A percentile compares a stretch with the other conserved stretches of the same genome.
Evolutionary conservation across 2,888 invertebrate genomes (phyloP).

Genomic region (Microchrysa polita): DNA sequence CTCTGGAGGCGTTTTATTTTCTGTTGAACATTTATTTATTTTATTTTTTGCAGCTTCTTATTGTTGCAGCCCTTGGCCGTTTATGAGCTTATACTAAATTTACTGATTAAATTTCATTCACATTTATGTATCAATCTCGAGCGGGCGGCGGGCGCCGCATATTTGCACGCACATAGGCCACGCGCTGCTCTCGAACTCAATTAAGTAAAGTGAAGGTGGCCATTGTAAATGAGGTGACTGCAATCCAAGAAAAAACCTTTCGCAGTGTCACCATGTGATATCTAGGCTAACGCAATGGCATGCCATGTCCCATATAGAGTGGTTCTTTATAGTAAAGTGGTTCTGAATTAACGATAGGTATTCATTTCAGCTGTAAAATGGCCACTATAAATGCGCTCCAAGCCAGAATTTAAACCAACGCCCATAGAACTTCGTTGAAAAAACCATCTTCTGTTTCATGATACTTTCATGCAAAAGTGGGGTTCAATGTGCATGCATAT

Average conservation of each 20-base stretch:
- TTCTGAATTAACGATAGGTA: too few relatives aligned
- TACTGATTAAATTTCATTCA: slow-evolving; percentile 23
- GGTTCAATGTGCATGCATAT: slow-evolving; percentile 1
- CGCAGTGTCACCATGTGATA: slow-evolving; percentile 25
- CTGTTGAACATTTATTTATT: too few relatives aligned
- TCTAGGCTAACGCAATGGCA: slow-evolving; percentile 21
- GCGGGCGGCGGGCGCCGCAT: not conserved
- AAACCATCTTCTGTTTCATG: too few relatives aligned
- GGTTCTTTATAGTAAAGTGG: not conserved
- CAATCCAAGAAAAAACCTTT: not conserved
- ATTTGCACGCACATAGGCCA: not conserved
- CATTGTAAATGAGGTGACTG: slow-evolving; percentile 6
- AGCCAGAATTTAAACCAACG: too few relatives aligned
- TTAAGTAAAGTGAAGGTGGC: slow-evolving; percentile 10
- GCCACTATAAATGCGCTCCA: too few relatives aligned
- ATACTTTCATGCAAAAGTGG: not conserved
- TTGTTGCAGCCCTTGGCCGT: not conserved
- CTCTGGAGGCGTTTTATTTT: slow-evolving; percentile 16
- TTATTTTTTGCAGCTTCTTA: too few relatives aligned
- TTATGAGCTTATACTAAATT: not conserved
- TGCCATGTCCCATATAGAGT: slow-evolving; percentile 19
- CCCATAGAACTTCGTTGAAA: too few relatives aligned
- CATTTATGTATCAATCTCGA: not conserved
- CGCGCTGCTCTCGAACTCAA: not conserved
- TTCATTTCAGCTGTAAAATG: too few relatives aligned